Conservation (phyloP, 2,113 vertebrate genomes). For the Melanostigma gelatinosum region DNA sequence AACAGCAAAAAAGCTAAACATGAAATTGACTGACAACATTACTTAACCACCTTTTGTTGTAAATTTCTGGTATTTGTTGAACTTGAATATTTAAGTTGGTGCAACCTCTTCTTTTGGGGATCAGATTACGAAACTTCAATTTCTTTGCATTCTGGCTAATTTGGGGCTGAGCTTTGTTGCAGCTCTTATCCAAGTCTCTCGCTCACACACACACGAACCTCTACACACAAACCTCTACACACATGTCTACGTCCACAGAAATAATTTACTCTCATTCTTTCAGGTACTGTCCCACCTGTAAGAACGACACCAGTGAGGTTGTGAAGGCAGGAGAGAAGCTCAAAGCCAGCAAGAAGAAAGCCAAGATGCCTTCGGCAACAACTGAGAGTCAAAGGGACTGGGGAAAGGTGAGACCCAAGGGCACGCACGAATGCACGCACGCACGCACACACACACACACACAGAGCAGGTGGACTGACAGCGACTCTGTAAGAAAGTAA, state of each 20-base stretch:
- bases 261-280: slow-evolving; percentile 20
- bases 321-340: slow-evolving; percentile 97
- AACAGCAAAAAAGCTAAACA: neutral
- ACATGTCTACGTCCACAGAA: neutral
- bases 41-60: neutral
- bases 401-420: slow-evolving; percentile 91
- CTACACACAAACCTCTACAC: neutral
- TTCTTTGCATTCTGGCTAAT: neutral
- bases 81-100: neutral
- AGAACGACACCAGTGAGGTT: slow-evolving; percentile 98
- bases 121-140: neutral
- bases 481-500: neutral
- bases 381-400: slow-evolving; percentile 98
- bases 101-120: neutral
- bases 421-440: neutral
- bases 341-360: slow-evolving; percentile 98
- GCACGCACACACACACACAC: neutral
- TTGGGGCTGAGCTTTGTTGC: neutral
- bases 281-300: slow-evolving; percentile 99
- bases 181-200: neutral
- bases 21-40: neutral
- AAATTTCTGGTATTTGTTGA: too few relatives aligned
- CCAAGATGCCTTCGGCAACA: slow-evolving; percentile 98
- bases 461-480: slow-evolving; percentile 19
- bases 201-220: too few relatives aligned